Evolutionary conservation across 2,888 invertebrate genomes (phyloP).

Genomic region (Cataglyphis cursor): DNA sequence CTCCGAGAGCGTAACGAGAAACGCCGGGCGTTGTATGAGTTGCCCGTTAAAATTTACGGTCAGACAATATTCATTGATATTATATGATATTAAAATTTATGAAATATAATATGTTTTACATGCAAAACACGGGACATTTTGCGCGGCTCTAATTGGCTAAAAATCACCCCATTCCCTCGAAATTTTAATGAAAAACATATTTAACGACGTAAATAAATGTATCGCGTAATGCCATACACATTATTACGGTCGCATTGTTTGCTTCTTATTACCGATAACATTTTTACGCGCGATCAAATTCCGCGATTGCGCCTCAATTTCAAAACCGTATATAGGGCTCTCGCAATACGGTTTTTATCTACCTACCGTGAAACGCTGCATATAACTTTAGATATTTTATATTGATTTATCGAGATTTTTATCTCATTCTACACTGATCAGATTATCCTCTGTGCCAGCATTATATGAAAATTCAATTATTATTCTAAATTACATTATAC

Average conservation of each 20-base stretch:
- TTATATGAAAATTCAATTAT: constrained; percentile 54
- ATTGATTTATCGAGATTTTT: constrained; percentile 53
- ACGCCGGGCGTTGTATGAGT: constrained; percentile 56
- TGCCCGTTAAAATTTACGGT: constrained; percentile 57
- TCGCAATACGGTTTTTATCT: constrained; percentile 28
- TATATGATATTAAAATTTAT: constrained; percentile 59
- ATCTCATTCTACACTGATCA: constrained; percentile 44
- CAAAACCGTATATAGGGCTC: constrained; percentile 6
- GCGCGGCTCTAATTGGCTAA: constrained; percentile 57
- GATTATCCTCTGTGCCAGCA: constrained; percentile 33
- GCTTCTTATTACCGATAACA: constrained; percentile 54
- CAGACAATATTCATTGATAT: constrained; percentile 59
- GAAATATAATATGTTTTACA: constrained; percentile 57
- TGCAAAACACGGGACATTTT: constrained; percentile 56
- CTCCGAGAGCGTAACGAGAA: constrained; percentile 58
- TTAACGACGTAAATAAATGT: constrained; percentile 57
- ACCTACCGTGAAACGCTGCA: constrained; percentile 11
- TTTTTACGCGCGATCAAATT: constrained; percentile 48
- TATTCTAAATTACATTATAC: constrained; percentile 55
- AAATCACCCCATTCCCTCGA: constrained; percentile 49
- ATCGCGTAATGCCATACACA: constrained; percentile 45
- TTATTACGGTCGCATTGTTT: constrained; percentile 51
- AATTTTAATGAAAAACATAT: constrained; percentile 58
- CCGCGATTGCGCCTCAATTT: constrained; percentile 29
- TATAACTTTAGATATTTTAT: constrained; percentile 35